phyloP scores from a whole-genome alignment of 2,113 vertebrate species.

The Cottus gobio region DNA sequence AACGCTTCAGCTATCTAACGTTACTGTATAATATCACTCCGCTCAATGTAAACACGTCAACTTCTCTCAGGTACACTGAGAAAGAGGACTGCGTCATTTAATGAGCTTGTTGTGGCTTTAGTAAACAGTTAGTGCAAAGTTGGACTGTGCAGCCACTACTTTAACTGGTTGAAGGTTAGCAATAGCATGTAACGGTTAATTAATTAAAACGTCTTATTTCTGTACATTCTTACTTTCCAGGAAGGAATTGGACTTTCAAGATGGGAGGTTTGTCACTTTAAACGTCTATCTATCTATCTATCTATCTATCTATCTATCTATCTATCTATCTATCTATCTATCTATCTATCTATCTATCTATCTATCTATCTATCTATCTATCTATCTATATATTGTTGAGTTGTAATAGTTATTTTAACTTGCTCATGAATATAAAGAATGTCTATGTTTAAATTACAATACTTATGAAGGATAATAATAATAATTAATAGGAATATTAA shows the following conservation, averaged over 20 bases:
- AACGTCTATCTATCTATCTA: not conserved
- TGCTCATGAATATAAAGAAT: too few relatives aligned
- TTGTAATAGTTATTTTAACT: too few relatives aligned
- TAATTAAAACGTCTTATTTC: not conserved
- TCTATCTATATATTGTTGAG: not conserved
- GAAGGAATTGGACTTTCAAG: constrained; percentile 42
- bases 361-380: not conserved
- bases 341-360: not conserved
- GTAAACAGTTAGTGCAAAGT: not conserved
- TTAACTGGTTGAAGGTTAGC: not conserved
- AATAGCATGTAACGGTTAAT: not conserved
- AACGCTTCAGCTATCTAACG: constrained; percentile 6
- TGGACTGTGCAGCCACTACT: not conserved
- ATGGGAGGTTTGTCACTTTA: constrained; percentile 71
- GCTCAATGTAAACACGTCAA: not conserved
- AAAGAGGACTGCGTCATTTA: not conserved
- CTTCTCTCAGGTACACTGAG: not conserved
- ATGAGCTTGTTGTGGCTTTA: not conserved
- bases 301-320: not conserved
- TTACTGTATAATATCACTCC: not conserved
- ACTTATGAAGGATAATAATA: too few relatives aligned
- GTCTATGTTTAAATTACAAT: too few relatives aligned
- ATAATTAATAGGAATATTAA: too few relatives aligned
- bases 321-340: too few relatives aligned
- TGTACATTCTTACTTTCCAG: constrained; percentile 30